Percentiles rank a stretch among this genome's conserved stretches.
These are phyloP conservation scores for Limnephilus marmoratus DNA, from an alignment of 2,888 invertebrate genomes.

Conservation along the genomic window DNA sequence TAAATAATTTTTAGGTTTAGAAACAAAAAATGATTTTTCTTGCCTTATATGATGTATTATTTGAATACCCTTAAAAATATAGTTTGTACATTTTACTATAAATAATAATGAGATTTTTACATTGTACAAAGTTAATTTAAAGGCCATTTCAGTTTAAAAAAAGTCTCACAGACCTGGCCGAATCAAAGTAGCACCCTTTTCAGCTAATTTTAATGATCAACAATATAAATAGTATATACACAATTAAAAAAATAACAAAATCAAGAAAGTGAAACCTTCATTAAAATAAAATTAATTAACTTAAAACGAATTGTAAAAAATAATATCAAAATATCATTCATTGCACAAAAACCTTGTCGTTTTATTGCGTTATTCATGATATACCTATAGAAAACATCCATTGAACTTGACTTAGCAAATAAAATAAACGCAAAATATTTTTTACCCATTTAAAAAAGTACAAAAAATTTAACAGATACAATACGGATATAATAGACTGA, in stretches of 20 bases:
- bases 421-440: background rate
- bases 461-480: no score
- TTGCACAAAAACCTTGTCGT: background rate
- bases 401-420: background rate
- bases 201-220: background rate
- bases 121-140: background rate
- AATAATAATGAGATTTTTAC: background rate
- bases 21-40: no score
- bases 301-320: background rate
- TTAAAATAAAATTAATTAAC: no score
- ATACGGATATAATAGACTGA: no score
- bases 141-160: background rate
- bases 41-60: background rate
- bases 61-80: background rate
- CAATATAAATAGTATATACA: background rate
- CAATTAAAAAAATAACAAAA: background rate
- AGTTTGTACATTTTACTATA: background rate
- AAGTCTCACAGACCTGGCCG: background rate
- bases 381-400: background rate
- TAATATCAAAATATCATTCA: background rate
- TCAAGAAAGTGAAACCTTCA: background rate
- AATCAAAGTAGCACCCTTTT: background rate
- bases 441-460: no score
- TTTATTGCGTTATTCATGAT: background rate
- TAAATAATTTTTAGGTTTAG: no score